Base-by-base conservation (phyloP, 2,888 invertebrate genomes). In the Drosophila setosimentum region DNA sequence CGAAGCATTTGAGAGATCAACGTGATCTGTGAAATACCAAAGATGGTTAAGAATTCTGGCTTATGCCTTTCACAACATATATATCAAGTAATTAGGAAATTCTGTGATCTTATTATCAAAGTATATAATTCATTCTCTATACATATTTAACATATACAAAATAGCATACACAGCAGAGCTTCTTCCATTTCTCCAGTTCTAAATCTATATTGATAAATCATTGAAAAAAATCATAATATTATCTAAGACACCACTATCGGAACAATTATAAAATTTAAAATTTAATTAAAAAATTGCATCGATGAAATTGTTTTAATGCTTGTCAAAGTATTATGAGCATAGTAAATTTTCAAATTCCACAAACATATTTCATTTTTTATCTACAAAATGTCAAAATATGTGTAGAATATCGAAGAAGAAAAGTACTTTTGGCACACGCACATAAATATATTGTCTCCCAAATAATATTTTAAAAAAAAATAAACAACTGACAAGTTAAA, bases 11-110 rank as follows among this genome's bases (percentile, higher is more conserved):
- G 21, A 72, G 48, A 54, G 50, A 66, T 72, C 49, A 65, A 60
- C 63, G 68, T 30, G 65, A 68, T 55, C 54, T 58, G 54, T 59
- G 49, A 55, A 71, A 75, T 49, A 11, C 11, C 35, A 18, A 61
- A 53, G 30, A 42, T 3, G n/a, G 21, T 62, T 50, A 3, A 16
- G 16, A 30, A 10, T 13, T 40, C 40, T 42, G 29, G 1, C 5
- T 40, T 30, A n/a, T 55, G 16, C 29, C 11, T 29, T 27, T 33
- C 10, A 53, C 24, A 18, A 33, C 53, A 16, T 33, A 54, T 24
- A 35, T 10, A 18, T 11, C 3, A 3, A 35, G 18, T 16, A 33
- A 32, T 21, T 24, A 0, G 11, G n/a, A 21, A 11, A 42, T 42
- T 2, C 4, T 24, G 24, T 8, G 24, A 16, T 45, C 24, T 3